phyloP scores from a whole-genome alignment of 2,797 vertebrate genomes.

The Protosalanx chinensis region DNA sequence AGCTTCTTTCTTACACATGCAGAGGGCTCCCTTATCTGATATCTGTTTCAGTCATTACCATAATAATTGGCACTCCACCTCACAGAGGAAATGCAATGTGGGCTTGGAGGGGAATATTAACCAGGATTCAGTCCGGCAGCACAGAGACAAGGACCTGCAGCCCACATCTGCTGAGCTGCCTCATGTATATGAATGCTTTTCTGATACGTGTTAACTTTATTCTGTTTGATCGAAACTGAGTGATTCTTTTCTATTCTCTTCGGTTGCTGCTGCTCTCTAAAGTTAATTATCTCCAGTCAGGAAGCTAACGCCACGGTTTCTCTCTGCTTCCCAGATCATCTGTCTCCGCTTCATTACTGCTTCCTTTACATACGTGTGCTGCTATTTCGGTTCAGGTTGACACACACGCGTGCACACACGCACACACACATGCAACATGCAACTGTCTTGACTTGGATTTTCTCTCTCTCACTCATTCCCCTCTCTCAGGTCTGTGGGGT shows the following conservation, averaged over 20 bases:
- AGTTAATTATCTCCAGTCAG: not conserved
- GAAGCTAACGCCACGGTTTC: too few relatives aligned
- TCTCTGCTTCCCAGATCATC: too few relatives aligned
- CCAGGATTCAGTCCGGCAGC: slow-evolving; percentile 25
- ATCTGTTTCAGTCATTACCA: slow-evolving; percentile 72
- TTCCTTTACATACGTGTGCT: slow-evolving; percentile 13
- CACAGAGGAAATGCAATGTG: slow-evolving; percentile 51
- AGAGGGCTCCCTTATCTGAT: slow-evolving; percentile 65
- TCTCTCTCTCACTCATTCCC: not conserved
- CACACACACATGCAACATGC: not conserved
- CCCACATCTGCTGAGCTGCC: not conserved
- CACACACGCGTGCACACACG: not conserved
- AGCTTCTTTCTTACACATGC: slow-evolving; percentile 45
- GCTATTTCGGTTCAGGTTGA: not conserved
- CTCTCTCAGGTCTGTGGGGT: not conserved
- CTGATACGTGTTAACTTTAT: too few relatives aligned
- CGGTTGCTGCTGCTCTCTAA: not conserved
- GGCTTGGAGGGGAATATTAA: slow-evolving; percentile 61
- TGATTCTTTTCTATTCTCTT: too few relatives aligned
- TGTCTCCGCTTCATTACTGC: slow-evolving; percentile 9
- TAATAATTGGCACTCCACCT: slow-evolving; percentile 69
- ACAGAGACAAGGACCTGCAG: slow-evolving; percentile 14
- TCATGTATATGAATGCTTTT: not conserved
- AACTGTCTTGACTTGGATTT: not conserved
- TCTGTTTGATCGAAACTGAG: too few relatives aligned